Evolutionary conservation across 1,140 invertebrate genomes (phyloP).

Genomic region (Drosophila truncata): DNA sequence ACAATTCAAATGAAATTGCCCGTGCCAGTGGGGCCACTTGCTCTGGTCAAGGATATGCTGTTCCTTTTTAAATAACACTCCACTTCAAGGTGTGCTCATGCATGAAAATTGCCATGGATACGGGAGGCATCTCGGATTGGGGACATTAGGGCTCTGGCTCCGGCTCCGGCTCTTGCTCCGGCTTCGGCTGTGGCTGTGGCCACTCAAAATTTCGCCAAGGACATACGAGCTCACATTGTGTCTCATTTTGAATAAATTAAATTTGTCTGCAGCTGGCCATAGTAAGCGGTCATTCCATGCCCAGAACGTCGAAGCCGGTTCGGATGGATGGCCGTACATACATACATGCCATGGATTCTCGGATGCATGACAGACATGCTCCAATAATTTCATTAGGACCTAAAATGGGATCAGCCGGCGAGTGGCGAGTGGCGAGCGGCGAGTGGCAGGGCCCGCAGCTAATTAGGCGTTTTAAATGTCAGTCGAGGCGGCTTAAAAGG

Average conservation of each 20-base stretch:
- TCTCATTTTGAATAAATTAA: conserved; percentile 79
- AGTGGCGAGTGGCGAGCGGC: neutral
- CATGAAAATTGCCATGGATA: conserved; percentile 65
- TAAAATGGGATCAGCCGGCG: conserved; percentile 25
- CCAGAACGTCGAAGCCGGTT: conserved; percentile 2
- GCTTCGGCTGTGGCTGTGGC: neutral
- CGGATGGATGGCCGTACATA: conserved; percentile 19
- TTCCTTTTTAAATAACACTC: conserved; percentile 65
- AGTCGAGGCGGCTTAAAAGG: conserved; percentile 50
- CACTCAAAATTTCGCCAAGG: conserved; percentile 57
- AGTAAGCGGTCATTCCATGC: conserved; percentile 49
- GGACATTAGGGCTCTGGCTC: conserved; percentile 16
- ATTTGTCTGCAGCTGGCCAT: conserved; percentile 60
- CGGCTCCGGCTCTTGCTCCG: no score
- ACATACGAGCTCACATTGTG: conserved; percentile 57
- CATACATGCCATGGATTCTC: conserved; percentile 21
- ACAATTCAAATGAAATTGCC: conserved; percentile 82
- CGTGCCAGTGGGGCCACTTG: conserved; percentile 42
- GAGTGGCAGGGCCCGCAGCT: conserved; percentile 40
- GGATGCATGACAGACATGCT: conserved; percentile 53
- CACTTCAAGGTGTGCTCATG: conserved; percentile 56
- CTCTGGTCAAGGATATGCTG: conserved; percentile 61
- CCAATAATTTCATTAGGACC: conserved; percentile 72
- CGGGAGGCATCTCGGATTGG: conserved; percentile 8
- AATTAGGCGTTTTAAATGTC: conserved; percentile 81